Percentiles rank a stretch among this genome's conserved stretches.
phyloP scores from a whole-genome alignment of 1,140 invertebrate genomes.

The Drosophila repleta region DNA sequence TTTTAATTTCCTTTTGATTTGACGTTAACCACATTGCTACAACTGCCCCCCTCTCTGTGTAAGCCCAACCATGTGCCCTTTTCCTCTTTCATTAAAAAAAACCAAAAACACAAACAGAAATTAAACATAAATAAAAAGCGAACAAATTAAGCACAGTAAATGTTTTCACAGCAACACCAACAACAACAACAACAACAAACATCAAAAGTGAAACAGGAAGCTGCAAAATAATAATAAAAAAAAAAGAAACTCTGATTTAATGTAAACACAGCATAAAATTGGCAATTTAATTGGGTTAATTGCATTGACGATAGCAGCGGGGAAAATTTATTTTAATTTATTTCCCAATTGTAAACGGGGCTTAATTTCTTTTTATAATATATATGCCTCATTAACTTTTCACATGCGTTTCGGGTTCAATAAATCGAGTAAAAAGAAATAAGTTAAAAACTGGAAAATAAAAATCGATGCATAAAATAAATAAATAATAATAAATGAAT shows the following conservation, averaged over 20 bases:
- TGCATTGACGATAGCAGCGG: conserved; percentile 3
- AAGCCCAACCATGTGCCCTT: neutral
- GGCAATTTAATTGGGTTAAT: conserved; percentile 43
- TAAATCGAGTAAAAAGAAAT: neutral
- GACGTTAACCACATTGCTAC: conserved; percentile 1
- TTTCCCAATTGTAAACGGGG: neutral
- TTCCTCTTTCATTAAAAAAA: neutral
- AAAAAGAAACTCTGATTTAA: conserved; percentile 33
- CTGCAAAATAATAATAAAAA: conserved; percentile 6
- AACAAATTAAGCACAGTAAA: conserved; percentile 26
- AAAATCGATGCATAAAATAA: too few species aligned
- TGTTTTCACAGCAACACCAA: conserved; percentile 12
- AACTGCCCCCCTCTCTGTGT: neutral
- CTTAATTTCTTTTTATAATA: neutral
- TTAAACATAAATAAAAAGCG: conserved; percentile 21
- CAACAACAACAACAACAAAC: conserved; percentile 7
- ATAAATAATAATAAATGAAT: too few species aligned
- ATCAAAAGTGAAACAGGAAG: conserved; percentile 41
- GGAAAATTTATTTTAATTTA: neutral
- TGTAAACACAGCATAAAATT: conserved; percentile 40
- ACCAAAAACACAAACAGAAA: conserved; percentile 30
- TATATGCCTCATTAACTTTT: neutral
- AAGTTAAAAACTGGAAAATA: too few species aligned
- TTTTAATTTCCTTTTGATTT: conserved; percentile 24
- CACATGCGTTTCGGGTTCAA: neutral